These are phyloP conservation scores for Heliconius hortense DNA, from an alignment of 2,888 invertebrate species.

Conservation along the genomic window DNA sequence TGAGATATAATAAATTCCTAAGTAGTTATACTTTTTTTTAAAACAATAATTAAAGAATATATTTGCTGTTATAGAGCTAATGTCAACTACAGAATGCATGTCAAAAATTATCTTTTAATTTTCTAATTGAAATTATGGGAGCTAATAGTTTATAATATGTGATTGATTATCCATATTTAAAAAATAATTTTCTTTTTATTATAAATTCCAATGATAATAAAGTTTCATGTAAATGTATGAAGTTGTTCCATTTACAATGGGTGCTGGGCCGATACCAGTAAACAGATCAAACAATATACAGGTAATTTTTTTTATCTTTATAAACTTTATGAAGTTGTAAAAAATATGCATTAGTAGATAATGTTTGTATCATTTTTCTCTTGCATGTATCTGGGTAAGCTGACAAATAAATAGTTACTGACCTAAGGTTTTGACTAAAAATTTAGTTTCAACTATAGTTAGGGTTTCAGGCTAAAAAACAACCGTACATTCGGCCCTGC, in stretches of 20 bases:
- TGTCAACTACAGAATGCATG: constrained; percentile 2
- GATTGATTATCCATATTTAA: neutral
- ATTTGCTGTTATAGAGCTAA: neutral
- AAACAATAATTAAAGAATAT: neutral
- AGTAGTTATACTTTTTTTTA: neutral
- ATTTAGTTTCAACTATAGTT: too few species aligned
- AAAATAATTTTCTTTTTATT: neutral
- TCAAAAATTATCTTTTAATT: neutral
- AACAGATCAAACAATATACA: neutral
- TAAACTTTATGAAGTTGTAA: neutral
- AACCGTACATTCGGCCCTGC: too few species aligned
- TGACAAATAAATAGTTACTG: too few species aligned
- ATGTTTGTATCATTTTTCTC: too few species aligned
- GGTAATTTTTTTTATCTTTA: neutral
- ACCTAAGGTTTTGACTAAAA: too few species aligned
- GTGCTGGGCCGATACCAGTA: constrained; percentile 16
- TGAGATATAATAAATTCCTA: too few species aligned
- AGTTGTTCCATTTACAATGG: neutral
- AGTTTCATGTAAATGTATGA: neutral
- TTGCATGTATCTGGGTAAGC: too few species aligned
- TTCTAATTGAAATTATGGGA: neutral
- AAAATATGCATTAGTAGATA: too few species aligned
- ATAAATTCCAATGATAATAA: neutral
- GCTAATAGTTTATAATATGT: neutral
- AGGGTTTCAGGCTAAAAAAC: too few species aligned